phyloP scores from a whole-genome alignment of 2,888 invertebrate genomes.

The Folsomia candida region DNA sequence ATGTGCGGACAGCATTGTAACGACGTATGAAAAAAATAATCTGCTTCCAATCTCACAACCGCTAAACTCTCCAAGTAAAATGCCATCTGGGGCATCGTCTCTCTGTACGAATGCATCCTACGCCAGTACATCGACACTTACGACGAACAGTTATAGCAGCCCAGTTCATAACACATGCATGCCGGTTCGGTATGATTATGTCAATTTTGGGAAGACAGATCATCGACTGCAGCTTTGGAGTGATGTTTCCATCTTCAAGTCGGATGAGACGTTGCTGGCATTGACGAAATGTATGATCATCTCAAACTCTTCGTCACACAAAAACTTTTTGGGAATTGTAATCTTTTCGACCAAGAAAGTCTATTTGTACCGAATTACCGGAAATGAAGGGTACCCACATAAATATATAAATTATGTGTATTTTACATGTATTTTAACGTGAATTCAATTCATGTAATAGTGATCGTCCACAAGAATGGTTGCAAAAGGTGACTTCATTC shows the following conservation, averaged over 20 bases:
- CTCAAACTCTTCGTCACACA: constrained; percentile 18
- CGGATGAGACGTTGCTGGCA: constrained; percentile 44
- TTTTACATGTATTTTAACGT: neutral
- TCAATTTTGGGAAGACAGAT: constrained; percentile 43
- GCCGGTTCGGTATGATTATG: constrained; percentile 46
- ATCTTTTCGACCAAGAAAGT: constrained; percentile 47
- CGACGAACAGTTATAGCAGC: constrained; percentile 26
- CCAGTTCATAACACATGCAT: constrained; percentile 17
- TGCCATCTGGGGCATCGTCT: constrained; percentile 15
- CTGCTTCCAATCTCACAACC: constrained; percentile 38
- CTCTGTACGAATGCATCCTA: constrained; percentile 28
- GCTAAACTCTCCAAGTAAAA: constrained; percentile 20
- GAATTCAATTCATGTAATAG: too few species aligned
- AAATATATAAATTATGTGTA: neutral
- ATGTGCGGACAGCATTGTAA: constrained; percentile 46
- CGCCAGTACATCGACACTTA: constrained; percentile 35
- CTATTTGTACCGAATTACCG: constrained; percentile 48
- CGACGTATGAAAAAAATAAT: constrained; percentile 45
- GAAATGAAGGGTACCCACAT: constrained; percentile 43
- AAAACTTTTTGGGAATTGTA: constrained; percentile 38
- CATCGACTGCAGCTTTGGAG: constrained; percentile 48
- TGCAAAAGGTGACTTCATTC: constrained; percentile 41
- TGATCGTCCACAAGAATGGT: constrained; percentile 49
- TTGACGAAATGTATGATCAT: constrained; percentile 45
- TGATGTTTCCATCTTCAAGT: constrained; percentile 47